Evolutionary conservation across 2,113 vertebrate genomes (phyloP).

Genomic region (Herpetotheres cachinnans): DNA sequence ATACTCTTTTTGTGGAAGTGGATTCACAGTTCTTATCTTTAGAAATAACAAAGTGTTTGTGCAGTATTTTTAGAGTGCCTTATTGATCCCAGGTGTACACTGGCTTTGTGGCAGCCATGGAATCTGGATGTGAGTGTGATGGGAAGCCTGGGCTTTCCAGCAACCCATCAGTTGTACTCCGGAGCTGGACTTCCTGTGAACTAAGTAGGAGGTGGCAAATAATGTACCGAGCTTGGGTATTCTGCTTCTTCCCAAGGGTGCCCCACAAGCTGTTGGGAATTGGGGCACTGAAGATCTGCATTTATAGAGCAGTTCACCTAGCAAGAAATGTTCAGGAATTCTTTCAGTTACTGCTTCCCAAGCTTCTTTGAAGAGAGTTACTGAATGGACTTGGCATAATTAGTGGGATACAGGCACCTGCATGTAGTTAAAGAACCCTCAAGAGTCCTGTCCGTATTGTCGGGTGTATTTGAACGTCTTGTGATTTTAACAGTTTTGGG

Average conservation of each 20-base stretch:
- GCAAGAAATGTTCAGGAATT: neutral
- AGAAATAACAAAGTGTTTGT: neutral
- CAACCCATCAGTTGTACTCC: neutral
- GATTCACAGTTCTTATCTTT: neutral
- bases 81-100: accelerated
- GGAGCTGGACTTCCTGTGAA: neutral
- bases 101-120: neutral
- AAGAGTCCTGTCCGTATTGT: neutral
- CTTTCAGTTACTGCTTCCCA: neutral
- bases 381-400: neutral
- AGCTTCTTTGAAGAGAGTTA: neutral
- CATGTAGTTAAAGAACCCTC: neutral
- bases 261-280: neutral
- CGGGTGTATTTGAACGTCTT: neutral
- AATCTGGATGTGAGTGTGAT: neutral
- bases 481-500: neutral
- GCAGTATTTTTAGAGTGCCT: neutral
- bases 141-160: neutral
- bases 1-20: neutral
- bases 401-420: neutral
- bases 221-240: neutral
- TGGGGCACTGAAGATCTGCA: neutral
- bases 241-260: neutral
- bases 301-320: neutral
- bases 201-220: neutral